These are phyloP conservation scores for Proteles cristata DNA, from an alignment of 2,113 vertebrate genomes.

Conservation along the genomic window DNA sequence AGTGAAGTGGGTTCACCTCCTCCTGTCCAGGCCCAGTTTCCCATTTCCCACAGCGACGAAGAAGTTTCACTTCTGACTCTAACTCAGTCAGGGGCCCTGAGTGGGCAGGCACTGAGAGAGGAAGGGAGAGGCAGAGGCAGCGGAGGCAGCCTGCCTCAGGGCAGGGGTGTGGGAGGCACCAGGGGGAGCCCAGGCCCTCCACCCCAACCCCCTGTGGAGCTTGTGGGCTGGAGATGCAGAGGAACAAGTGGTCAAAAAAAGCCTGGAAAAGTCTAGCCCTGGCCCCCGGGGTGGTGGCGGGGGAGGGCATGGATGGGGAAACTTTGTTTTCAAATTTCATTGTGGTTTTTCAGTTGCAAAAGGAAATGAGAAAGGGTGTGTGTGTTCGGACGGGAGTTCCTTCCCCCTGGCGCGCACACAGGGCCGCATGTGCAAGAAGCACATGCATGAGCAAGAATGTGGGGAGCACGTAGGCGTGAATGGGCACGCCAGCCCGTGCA, in stretches of 20 bases:
- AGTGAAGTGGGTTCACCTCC: not conserved
- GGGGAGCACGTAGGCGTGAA: not conserved
- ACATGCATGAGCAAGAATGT: not conserved
- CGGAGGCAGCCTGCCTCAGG: not conserved
- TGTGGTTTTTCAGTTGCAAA: constrained; percentile 84
- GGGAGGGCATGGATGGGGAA: not conserved
- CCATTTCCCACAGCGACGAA: not conserved
- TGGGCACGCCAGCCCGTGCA: not conserved
- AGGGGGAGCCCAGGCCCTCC: not conserved
- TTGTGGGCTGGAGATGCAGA: fast-evolving
- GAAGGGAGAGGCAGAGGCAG: not conserved
- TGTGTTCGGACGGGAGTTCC: not conserved
- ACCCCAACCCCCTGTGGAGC: not conserved
- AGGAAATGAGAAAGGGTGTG: constrained; percentile 75
- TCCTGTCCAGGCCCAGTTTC: no score
- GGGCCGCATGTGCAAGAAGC: not conserved
- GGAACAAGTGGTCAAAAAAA: not conserved
- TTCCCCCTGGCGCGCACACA: not conserved
- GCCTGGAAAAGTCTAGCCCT: not conserved
- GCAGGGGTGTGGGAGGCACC: fast-evolving
- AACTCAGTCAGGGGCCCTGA: not conserved
- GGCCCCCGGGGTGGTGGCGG: not conserved
- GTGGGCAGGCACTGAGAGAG: not conserved
- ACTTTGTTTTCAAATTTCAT: constrained; percentile 17
- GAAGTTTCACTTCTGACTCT: not conserved